Conservation (phyloP, 2,113 vertebrate species). For the Athene noctua region DNA sequence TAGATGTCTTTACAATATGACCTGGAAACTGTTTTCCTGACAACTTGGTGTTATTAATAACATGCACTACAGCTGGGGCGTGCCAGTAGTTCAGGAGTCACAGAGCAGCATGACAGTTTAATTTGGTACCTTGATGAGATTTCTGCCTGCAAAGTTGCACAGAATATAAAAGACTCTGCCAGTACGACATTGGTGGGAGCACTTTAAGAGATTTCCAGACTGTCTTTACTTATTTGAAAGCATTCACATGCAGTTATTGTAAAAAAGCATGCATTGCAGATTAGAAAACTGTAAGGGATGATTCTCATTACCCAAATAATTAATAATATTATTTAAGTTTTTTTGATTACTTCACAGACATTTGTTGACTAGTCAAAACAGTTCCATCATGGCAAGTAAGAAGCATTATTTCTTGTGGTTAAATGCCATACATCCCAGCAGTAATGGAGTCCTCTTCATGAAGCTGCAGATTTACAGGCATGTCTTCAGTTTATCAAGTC, state of each 20-base stretch:
- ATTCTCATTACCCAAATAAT: neutral
- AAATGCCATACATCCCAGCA: neutral
- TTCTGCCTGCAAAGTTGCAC: conserved; percentile 30
- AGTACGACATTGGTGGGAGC: neutral
- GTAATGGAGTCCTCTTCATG: neutral
- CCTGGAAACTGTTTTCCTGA: conserved; percentile 51
- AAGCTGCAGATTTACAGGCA: neutral
- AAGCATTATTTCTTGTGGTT: neutral
- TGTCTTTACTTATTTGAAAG: neutral
- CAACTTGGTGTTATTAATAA: conserved; percentile 60
- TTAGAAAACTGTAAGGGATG: neutral
- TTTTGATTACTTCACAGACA: neutral
- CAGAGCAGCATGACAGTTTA: conserved; percentile 58
- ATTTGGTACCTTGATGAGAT: conserved; percentile 64
- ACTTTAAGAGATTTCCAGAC: neutral
- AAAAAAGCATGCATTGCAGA: neutral
- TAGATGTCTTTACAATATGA: conserved; percentile 45
- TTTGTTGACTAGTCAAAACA: neutral
- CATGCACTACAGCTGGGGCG: conserved; percentile 44
- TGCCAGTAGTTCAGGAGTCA: conserved; percentile 54
- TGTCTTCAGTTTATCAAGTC: neutral
- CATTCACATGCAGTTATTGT: neutral
- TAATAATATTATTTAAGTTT: neutral
- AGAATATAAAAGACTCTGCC: conserved; percentile 38
- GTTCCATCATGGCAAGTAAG: neutral